Base-by-base conservation (phyloP, 2,888 invertebrate species). In the Epinotia ramella region DNA sequence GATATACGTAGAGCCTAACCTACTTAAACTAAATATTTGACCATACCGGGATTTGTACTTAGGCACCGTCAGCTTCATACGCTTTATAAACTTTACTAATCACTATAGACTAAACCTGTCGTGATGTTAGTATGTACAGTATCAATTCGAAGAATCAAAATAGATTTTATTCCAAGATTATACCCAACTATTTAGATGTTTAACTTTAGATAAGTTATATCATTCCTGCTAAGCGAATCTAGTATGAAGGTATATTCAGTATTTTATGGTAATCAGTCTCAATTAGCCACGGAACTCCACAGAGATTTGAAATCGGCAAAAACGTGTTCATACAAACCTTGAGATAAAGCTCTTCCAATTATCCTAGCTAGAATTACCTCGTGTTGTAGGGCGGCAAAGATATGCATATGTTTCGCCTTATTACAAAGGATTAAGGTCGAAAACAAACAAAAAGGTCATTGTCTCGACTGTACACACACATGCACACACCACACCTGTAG, bases 301-400 rank as follows among this genome's bases (percentile, higher is more conserved):
- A 57, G 16, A 59, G 44, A 69, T 46, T 60, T 69, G 3, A 46
- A 60, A 13, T 18, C 40, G 40, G 69, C 59, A 60, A 69, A 65
- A 69, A 60, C 59, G 69, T 69, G 59, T 46, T 11, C 60, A n/a
- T 12, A 60, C 40, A n/a, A 69, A 46, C 63, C 49, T 74, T 64
- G 20, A 64, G 74, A 69, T 69, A 69, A 57, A 49, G 64, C 57
- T 69, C 69, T 64, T 69, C 69, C 69, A 69, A 69, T 59, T 64
- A 74, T 69, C 68, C 60, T 53, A 20, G 28, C 33, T 74, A 62
- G 64, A 57, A 20, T 18, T 57, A 46, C 69, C 64, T 73, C 53
- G 63, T 46, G 63, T 63, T 18, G 40, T 40, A 40, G 40, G 40
- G 9, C 9, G 40, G 40, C 60, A 28, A 6, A 24, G 16, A 16